Percentiles rank a stretch among this genome's conserved stretches.
Evolutionary conservation across 2,113 vertebrate genomes (phyloP).

Genomic region (Symphodus melops): DNA sequence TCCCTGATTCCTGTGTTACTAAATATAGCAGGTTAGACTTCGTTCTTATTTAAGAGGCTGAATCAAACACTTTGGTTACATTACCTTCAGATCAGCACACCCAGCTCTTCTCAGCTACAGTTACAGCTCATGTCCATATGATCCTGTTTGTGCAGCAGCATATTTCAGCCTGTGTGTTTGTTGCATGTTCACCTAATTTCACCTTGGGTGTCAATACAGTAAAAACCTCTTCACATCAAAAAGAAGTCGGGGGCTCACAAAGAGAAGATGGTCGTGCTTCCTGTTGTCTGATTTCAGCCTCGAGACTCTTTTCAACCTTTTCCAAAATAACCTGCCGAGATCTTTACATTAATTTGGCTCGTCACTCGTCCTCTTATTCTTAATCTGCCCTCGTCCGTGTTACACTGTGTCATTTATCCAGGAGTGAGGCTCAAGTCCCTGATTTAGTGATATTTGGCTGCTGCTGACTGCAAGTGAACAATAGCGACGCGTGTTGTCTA

Average conservation of each 20-base stretch:
- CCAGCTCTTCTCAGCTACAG: slow-evolving; percentile 24
- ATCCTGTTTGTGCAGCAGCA: too few species aligned
- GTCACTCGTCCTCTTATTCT: not conserved
- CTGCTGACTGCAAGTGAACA: slow-evolving; percentile 21
- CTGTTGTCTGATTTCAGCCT: not conserved
- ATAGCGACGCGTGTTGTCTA: slow-evolving; percentile 32
- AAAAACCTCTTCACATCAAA: slow-evolving; percentile 24
- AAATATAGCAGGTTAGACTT: not conserved
- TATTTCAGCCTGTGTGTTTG: too few species aligned
- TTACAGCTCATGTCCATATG: too few species aligned
- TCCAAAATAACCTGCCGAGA: slow-evolving; percentile 1
- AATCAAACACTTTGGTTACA: too few species aligned
- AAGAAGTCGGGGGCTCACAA: slow-evolving; percentile 52
- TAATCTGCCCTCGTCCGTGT: not conserved
- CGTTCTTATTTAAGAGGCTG: not conserved
- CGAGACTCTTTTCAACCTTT: not conserved
- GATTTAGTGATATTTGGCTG: slow-evolving; percentile 2
- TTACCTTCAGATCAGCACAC: slow-evolving; percentile 22
- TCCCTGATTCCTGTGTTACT: too few species aligned
- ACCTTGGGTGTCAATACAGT: too few species aligned
- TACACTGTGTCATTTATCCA: slow-evolving; percentile 15
- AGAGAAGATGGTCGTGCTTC: slow-evolving; percentile 6
- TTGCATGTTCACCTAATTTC: too few species aligned
- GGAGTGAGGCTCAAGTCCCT: slow-evolving; percentile 12
- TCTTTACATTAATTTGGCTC: not conserved